Base-by-base conservation (phyloP, 2,888 invertebrate species). In the Cosmopolites sordidus region DNA sequence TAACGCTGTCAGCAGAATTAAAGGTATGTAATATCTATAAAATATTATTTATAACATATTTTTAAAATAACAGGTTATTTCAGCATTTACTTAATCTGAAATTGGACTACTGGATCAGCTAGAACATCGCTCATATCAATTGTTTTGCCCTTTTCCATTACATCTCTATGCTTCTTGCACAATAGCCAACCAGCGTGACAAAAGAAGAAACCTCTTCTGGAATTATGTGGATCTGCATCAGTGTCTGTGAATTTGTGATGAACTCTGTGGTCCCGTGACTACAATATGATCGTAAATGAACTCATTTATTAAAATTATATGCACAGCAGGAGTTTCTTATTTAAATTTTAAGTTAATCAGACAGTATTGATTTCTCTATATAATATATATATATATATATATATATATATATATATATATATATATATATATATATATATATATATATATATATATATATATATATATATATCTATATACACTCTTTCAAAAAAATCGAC, bases 201-300 rank as follows among this genome's bases (percentile, higher is more conserved):
- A n/a, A n/a, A n/a, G n/a, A 54, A 96, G 77, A 97, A 94, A 9
- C 97, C 97, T 22, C 93, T 80, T 44, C 76, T 89, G 1, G 92
- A 90, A 70, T 94, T 93, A 72, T 94, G 93, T 0, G 94, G 94
- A 75, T 94, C 94, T 0, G 92, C 93, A n/a, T n/a, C n/a, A n/a
- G n/a, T n/a, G n/a, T n/a, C n/a, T n/a, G n/a, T n/a, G n/a, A n/a
- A n/a, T n/a, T 94, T 94, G 78, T 95, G 94, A 72, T 95, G 91
- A 69, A 90, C 87, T 64, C 90, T 80, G 74, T 87, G 87, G 68
- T 88, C 88, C 53, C 87, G 80, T 0, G 81, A 83, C 93, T 93
- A 92, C 70, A 91, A 39, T n/a, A n/a, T n/a, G n/a, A n/a, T n/a
- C n/a, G n/a, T n/a, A n/a, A n/a, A n/a, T n/a, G 29, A 8, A 29